Conservation (phyloP, 2,797 vertebrate genomes). For the Trematomus bernacchii region DNA sequence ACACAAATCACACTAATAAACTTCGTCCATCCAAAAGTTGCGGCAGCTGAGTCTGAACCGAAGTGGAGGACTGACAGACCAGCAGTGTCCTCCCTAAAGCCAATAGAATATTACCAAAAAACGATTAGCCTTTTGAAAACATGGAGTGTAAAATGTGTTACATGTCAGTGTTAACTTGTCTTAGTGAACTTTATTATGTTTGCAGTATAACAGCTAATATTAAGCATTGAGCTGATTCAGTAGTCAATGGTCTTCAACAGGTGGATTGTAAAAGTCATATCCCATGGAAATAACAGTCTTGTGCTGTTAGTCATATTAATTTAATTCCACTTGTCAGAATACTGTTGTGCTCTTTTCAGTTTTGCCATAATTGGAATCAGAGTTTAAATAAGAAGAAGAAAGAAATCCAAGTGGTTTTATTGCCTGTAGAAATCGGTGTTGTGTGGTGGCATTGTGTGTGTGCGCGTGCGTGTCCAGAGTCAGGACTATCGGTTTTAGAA, state of each 20-base stretch:
- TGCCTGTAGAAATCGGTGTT: slow-evolving; percentile 2
- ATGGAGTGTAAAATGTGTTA: neutral
- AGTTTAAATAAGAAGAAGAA: neutral
- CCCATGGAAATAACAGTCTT: slow-evolving; percentile 15
- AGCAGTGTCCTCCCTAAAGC: neutral
- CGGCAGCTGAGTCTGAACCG: too few relatives aligned
- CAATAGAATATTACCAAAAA: neutral
- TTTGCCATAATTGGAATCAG: slow-evolving; percentile 28
- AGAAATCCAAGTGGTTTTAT: slow-evolving; percentile 19
- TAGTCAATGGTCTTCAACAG: too few relatives aligned
- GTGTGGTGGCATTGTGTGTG: neutral
- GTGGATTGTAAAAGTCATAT: slow-evolving; percentile 1
- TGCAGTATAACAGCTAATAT: too few relatives aligned
- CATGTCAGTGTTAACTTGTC: neutral
- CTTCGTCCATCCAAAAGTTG: too few relatives aligned
- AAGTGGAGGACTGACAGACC: too few relatives aligned
- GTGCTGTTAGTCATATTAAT: slow-evolving; percentile 30
- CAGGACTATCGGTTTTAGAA: slow-evolving; percentile 40
- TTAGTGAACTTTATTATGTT: neutral
- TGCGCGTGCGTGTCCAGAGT: neutral
- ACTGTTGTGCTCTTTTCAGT: slow-evolving; percentile 20
- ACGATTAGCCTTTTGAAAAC: neutral
- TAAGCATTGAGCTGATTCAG: too few relatives aligned
- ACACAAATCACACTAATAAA: too few relatives aligned
- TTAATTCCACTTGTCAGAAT: slow-evolving; percentile 36